Evolutionary conservation across 2,113 vertebrate genomes (phyloP).

Genomic region (Probosciger aterrimus): DNA sequence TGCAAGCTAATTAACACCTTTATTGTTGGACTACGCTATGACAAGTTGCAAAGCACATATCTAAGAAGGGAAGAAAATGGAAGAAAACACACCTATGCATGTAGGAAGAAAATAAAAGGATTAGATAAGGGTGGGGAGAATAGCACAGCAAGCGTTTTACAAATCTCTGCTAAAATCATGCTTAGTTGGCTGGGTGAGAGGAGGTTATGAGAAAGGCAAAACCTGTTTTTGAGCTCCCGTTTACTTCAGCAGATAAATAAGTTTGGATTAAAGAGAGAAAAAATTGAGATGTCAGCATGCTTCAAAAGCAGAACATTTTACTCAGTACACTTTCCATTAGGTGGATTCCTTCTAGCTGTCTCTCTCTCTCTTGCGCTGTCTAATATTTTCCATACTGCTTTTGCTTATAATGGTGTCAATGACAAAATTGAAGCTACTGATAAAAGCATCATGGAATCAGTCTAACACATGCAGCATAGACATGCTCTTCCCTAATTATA

Average conservation of each 20-base stretch:
- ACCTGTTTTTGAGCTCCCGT: slow-evolving; percentile 21
- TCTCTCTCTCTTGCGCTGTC: background rate
- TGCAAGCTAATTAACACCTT: background rate
- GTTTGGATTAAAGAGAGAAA: slow-evolving; percentile 15
- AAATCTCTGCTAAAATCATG: slow-evolving; percentile 47
- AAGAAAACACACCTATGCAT: background rate
- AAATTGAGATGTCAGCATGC: slow-evolving; percentile 50
- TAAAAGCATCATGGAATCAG: slow-evolving; percentile 36
- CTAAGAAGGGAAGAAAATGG: background rate
- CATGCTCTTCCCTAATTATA: background rate
- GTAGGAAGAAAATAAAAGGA: background rate
- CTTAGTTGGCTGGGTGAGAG: slow-evolving; percentile 12
- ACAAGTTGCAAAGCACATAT: background rate
- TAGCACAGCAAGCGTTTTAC: background rate
- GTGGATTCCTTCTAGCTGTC: slow-evolving; percentile 34
- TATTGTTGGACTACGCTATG: background rate
- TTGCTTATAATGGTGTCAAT: slow-evolving; percentile 23
- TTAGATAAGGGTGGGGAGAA: background rate
- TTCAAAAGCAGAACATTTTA: slow-evolving; percentile 57
- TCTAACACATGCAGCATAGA: background rate
- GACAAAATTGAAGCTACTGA: slow-evolving; percentile 50
- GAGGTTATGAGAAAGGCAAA: slow-evolving; percentile 57
- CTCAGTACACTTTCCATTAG: slow-evolving; percentile 48
- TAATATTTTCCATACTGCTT: slow-evolving; percentile 3
- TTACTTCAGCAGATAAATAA: slow-evolving; percentile 67